Evolutionary conservation across 2,797 vertebrate genomes (phyloP), one percentile per base, ranked within the genome.

Genomic region (Melanotaenia pygmaea): DNA sequence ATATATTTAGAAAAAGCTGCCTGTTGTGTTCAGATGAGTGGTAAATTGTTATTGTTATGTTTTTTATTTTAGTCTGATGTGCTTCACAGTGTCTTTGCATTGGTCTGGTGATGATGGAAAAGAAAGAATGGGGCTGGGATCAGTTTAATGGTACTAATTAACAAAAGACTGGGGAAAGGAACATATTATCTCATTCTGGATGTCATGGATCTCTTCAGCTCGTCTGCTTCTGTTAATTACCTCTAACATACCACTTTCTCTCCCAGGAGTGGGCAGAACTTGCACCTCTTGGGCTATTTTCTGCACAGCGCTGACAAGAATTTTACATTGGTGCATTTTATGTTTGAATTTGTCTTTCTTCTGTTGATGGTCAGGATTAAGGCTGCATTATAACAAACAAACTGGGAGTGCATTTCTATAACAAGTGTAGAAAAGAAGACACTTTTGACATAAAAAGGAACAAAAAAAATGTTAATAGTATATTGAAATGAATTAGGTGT

Each of bases 131-230:
- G 74, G 79, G 68, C 79, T 50, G 59, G 86, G 89, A 92, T 92
- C 92, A 90, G 88, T 89, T 92, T 90, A 90, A 89, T 92, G 84
- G 88, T 65, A 47, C 89, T 89, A 93, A 93, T 93, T 91, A 92
- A 91, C 83, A 84, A 86, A 91, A 88, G 86, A 85, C 76, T 73
- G 84, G 91, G 80, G 76, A 90, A 88, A 87, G 67, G 50, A 86
- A 83, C 65, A 76, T 77, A 72, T 79, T 88, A 83, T 86, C 85
- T 86, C 73, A 73, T 76, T 72, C 70, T 85, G 70, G 76, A 86
- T 89, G 86, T 84, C 86, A 85, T 71, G 82, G 68, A 74, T 77
- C 79, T 88, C 86, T 89, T 84, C 83, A 86, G 77, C 89, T 86
- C 81, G 85, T 90, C 80, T 20, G 77, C 85, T 70, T 83, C 82